Evolutionary conservation across 2,797 vertebrate genomes (phyloP).

Genomic region (Tympanoctomys barrerae): DNA sequence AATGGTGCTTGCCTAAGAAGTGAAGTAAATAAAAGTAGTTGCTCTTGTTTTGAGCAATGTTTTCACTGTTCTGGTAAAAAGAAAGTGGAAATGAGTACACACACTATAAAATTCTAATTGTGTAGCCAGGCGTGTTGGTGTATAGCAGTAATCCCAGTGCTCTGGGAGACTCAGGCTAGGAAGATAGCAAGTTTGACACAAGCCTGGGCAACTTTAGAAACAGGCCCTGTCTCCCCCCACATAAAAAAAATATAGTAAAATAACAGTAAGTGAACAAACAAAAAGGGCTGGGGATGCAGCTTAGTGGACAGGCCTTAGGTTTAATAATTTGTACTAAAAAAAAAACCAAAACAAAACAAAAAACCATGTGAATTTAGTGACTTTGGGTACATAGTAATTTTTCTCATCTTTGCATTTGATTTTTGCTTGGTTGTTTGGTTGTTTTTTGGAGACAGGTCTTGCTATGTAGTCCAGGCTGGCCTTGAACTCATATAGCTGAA

Average conservation of each 20-base stretch:
- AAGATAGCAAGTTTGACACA: neutral
- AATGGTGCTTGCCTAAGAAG: neutral
- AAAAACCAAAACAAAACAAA: neutral
- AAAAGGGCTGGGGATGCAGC: neutral
- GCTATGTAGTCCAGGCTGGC: neutral
- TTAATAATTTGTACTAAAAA: neutral
- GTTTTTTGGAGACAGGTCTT: neutral
- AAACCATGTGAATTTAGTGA: neutral
- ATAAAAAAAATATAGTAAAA: neutral
- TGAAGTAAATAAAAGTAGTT: neutral
- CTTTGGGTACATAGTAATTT: neutral
- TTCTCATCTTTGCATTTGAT: conserved; percentile 20
- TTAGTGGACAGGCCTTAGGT: neutral
- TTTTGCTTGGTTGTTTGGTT: neutral
- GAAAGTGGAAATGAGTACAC: neutral
- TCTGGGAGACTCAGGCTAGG: neutral
- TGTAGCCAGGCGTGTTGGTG: neutral
- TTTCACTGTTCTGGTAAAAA: conserved; percentile 8
- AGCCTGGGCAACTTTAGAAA: neutral
- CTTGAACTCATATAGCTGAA: neutral
- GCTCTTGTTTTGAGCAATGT: neutral
- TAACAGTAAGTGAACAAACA: neutral
- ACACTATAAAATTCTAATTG: neutral
- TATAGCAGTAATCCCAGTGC: neutral
- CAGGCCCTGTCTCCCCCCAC: neutral